These are phyloP conservation scores for Ptychoptera albimana DNA, from an alignment of 2,888 invertebrate species.

Conservation along the genomic window DNA sequence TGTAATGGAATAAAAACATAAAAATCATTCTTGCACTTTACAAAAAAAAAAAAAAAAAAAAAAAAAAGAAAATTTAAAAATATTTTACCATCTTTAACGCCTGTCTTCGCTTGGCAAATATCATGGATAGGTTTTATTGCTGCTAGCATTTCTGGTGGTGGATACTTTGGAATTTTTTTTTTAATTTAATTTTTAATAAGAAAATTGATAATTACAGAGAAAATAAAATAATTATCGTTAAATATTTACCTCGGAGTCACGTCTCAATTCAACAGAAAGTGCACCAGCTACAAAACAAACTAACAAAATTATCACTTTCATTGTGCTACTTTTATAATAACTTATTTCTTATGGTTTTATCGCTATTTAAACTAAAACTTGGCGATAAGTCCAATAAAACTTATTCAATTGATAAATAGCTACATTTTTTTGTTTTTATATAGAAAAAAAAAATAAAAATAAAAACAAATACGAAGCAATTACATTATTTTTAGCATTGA, in stretches of 20 bases:
- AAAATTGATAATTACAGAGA: background rate
- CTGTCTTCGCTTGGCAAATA: conserved; percentile 22
- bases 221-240: background rate
- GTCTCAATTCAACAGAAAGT: background rate
- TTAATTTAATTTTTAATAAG: background rate
- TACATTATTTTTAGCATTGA: too few relatives aligned
- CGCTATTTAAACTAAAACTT: too few relatives aligned
- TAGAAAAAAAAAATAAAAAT: too few relatives aligned
- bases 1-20: conserved; percentile 8
- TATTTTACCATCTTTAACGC: conserved; percentile 22
- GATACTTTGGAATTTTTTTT: conserved; percentile 17
- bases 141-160: conserved; percentile 22
- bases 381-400: too few relatives aligned
- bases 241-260: conserved; percentile 4
- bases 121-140: conserved; percentile 24
- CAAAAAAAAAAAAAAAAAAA: background rate
- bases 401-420: too few relatives aligned
- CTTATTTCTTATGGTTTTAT: too few relatives aligned
- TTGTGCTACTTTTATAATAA: background rate
- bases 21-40: background rate
- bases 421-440: too few relatives aligned
- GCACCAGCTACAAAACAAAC: background rate
- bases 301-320: background rate
- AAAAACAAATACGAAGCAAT: too few relatives aligned
- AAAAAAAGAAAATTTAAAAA: too few relatives aligned